These are phyloP conservation scores for Thecophora atra DNA, from an alignment of 2,888 invertebrate genomes.

Conservation along the genomic window DNA sequence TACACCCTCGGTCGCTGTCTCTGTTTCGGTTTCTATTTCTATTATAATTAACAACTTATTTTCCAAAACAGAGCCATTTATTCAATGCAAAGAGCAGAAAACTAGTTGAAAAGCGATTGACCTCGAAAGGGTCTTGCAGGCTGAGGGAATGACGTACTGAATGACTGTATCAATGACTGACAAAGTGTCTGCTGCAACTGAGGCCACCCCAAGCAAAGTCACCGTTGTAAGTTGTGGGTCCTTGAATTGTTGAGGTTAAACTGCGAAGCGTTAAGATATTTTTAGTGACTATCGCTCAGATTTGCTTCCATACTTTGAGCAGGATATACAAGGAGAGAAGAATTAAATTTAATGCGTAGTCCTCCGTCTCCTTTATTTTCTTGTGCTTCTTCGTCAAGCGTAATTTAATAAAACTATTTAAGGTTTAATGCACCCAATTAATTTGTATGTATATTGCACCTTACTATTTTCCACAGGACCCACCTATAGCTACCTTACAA, in stretches of 20 bases:
- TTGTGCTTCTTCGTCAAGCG: too few relatives aligned
- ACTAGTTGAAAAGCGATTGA: conserved; percentile 12
- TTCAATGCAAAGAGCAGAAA: not conserved
- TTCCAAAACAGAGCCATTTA: conserved; percentile 4
- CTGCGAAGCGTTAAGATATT: too few relatives aligned
- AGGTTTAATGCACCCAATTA: too few relatives aligned
- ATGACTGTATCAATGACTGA: not conserved
- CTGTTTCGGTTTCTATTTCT: conserved; percentile 14
- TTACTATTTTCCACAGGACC: conserved; percentile 97
- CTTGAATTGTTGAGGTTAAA: too few relatives aligned
- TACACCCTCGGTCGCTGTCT: not conserved
- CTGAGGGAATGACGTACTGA: not conserved
- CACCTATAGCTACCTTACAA: conserved; percentile 92
- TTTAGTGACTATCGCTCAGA: too few relatives aligned
- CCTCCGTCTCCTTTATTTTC: too few relatives aligned
- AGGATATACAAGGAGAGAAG: too few relatives aligned
- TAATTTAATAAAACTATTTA: too few relatives aligned
- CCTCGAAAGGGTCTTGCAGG: not conserved
- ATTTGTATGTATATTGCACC: too few relatives aligned
- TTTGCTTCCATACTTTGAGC: too few relatives aligned
- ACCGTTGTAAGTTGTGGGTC: too few relatives aligned
- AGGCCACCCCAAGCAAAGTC: not conserved
- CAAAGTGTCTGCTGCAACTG: not conserved
- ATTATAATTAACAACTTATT: conserved; percentile 41
- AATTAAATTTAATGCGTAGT: too few relatives aligned